phyloP scores from a whole-genome alignment of 1,140 invertebrate species.

The Drosophila lacertosa region DNA sequence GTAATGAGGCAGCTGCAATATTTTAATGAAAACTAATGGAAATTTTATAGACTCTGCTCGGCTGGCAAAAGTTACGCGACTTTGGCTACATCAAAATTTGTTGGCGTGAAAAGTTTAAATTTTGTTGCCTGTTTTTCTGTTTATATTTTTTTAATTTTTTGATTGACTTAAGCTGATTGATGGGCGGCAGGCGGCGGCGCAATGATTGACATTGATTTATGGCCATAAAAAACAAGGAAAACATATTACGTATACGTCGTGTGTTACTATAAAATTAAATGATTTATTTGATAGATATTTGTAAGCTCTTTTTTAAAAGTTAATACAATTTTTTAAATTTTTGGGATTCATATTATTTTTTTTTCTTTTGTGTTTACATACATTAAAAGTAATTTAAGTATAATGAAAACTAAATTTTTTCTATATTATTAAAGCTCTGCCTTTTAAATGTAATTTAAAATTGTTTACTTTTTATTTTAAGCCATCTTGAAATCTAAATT shows the following conservation, averaged over 20 bases:
- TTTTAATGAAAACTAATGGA: conserved; percentile 45
- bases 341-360: background rate
- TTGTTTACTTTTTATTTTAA: too few species aligned
- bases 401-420: too few species aligned
- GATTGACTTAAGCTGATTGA: conserved; percentile 73
- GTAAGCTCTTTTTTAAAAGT: too few species aligned
- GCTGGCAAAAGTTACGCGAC: conserved; percentile 3
- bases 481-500: too few species aligned
- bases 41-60: conserved; percentile 21
- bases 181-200: conserved; percentile 42
- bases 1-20: conserved; percentile 53
- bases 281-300: background rate
- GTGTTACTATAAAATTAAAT: background rate
- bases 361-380: too few species aligned
- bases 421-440: too few species aligned
- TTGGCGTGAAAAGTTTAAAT: conserved; percentile 45
- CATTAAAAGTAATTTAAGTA: too few species aligned
- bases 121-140: conserved; percentile 29
- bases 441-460: too few species aligned
- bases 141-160: conserved; percentile 20
- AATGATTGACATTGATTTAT: conserved; percentile 75
- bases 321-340: background rate
- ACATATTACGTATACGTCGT: conserved; percentile 52
- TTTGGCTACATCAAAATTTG: conserved; percentile 21
- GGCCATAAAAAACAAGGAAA: conserved; percentile 38